Evolutionary conservation across 2,113 vertebrate genomes (phyloP).

Genomic region (Dasyprocta punctata): DNA sequence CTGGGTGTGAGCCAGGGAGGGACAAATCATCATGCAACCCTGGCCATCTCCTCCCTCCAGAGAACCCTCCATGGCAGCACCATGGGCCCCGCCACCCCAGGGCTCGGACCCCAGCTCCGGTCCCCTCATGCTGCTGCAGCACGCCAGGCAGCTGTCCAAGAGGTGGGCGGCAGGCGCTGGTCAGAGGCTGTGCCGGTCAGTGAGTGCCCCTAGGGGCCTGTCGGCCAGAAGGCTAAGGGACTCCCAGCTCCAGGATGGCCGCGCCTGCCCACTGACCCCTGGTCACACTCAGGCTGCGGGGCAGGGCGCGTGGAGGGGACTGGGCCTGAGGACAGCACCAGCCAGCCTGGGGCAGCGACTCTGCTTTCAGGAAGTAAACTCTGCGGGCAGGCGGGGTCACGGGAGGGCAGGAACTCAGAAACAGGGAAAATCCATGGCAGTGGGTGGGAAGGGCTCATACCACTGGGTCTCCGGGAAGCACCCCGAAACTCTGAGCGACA

Average conservation of each 20-base stretch:
- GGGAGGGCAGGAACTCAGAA: background rate
- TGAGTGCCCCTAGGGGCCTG: background rate
- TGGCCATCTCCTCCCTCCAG: too few relatives aligned
- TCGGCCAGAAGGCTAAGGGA: background rate
- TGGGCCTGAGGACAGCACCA: background rate
- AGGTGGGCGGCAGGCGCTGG: background rate
- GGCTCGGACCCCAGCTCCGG: accelerated
- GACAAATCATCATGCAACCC: too few relatives aligned
- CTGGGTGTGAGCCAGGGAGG: background rate
- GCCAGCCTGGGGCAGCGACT: background rate
- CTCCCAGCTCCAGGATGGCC: background rate
- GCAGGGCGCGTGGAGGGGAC: background rate
- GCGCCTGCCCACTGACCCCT: too few relatives aligned
- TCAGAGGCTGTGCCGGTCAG: background rate
- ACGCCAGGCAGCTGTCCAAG: background rate
- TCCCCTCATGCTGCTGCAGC: background rate
- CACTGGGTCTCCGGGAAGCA: background rate
- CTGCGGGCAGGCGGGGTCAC: background rate
- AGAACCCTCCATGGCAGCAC: background rate
- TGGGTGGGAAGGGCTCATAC: background rate
- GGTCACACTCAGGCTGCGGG: background rate
- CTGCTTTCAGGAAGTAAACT: slow-evolving; percentile 33
- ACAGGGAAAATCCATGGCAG: background rate
- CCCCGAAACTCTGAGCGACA: background rate
- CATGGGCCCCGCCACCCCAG: accelerated